Evolutionary conservation across 2,113 vertebrate genomes (phyloP).

Genomic region (Coracopsis vasa): DNA sequence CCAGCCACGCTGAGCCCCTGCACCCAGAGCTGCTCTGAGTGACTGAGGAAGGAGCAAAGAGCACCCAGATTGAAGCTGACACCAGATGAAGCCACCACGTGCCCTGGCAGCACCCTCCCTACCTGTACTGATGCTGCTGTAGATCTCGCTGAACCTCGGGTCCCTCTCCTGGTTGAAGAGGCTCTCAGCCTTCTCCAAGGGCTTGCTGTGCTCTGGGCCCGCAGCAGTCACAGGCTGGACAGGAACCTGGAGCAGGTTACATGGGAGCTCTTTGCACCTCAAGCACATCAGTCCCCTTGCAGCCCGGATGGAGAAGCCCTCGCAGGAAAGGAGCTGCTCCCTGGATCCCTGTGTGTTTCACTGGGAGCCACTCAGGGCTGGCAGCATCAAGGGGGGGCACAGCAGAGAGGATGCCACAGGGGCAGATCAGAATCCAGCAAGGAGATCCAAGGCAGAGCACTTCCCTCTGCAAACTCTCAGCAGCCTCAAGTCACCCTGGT

Average conservation of each 20-base stretch:
- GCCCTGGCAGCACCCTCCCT: not conserved
- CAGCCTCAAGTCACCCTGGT: not conserved
- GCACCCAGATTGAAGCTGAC: rapidly evolving
- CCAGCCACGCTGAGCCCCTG: not conserved
- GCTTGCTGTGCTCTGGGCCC: slow-evolving; percentile 82
- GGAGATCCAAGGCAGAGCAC: not conserved
- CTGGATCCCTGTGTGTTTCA: rapidly evolving
- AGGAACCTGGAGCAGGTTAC: slow-evolving; percentile 70
- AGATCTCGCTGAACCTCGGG: slow-evolving; percentile 76
- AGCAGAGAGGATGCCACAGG: not conserved
- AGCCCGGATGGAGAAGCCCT: not conserved
- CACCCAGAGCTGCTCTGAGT: rapidly evolving
- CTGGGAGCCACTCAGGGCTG: rapidly evolving
- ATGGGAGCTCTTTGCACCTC: rapidly evolving
- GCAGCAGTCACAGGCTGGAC: slow-evolving; percentile 78
- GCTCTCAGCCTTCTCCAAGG: slow-evolving; percentile 79
- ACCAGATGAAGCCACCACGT: rapidly evolving
- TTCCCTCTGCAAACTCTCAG: not conserved
- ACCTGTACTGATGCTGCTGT: slow-evolving; percentile 70
- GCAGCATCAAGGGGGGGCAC: rapidly evolving
- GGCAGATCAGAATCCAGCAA: no score
- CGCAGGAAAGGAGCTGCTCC: not conserved
- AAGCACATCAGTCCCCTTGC: not conserved
- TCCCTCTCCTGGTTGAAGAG: slow-evolving; percentile 78
- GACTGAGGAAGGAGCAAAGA: not conserved